Evolutionary conservation across 1,140 invertebrate species (phyloP), one percentile per base, ranked within the genome.

Genomic region (Conus betulinus): DNA sequence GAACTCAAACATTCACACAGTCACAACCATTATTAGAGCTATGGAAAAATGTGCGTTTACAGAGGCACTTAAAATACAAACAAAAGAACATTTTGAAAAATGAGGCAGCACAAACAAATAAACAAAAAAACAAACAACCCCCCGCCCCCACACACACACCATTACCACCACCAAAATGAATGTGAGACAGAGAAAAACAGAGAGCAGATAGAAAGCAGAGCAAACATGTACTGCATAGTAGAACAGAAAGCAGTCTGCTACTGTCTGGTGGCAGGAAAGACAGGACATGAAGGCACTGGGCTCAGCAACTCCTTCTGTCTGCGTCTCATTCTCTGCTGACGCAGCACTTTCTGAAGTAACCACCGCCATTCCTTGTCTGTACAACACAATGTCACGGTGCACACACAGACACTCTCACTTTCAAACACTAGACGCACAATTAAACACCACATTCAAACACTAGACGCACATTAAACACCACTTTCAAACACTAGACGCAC

Each of bases 311-410:
- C 53, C 17, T 53, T 55, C 86, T 86, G 86, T 60, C 57, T 79
- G 55, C 51, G 51, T 55, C 71, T 82, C 39, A 87, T n/a, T 51
- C 83, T 76, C 78, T 53, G 25, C 27, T 89, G 87, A 25, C 55
- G 85, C 51, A 60, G 51, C n/a, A 87, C 60, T 57, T 88, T 85
- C 20, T 89, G 57, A 1, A 86, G 67, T 15, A 82, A 23, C 63
- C 84, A 88, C 67, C 57, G 78, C 55, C 51, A 87, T 57, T 87
- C 76, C n/a, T 60, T 89, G 52, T 87, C 76, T 89, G 52, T 11
- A 52, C 71, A 52, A 52, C 55, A 63, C 84, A 4, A 39, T 39
- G 39, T 39, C 39, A 39, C 39, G 39, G 39, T 39, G 39, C 39
- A 39, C 39, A 39, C 39, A 39, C 39, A 39, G 39, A 39, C 39